Evolutionary conservation across 1,140 invertebrate genomes (phyloP).

Genomic region (Olivierus martensii): DNA sequence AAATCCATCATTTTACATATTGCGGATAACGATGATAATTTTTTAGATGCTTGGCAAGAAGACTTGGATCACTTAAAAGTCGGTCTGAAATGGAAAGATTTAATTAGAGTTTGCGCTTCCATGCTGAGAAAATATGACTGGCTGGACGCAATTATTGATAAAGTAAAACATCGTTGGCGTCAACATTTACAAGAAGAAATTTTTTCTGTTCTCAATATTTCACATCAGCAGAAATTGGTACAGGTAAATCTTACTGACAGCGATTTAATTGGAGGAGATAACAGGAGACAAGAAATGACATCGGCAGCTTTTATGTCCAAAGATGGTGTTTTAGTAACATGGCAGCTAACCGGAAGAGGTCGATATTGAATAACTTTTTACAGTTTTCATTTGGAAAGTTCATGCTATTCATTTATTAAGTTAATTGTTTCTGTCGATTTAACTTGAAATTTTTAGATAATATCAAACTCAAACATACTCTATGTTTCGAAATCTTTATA

Average conservation of each 20-base stretch:
- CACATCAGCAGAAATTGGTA: neutral
- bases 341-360: conserved; percentile 10
- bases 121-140: neutral
- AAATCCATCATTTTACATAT: no score
- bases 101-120: neutral
- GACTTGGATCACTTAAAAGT: neutral
- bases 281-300: conserved; percentile 11
- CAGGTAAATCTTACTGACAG: conserved; percentile 12
- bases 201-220: neutral
- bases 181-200: conserved; percentile 1
- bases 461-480: no score
- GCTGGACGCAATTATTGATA: conserved; percentile 6
- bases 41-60: no score
- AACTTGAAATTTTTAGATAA: no score
- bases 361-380: neutral
- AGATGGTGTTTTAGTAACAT: conserved; percentile 9
- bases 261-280: conserved; percentile 15
- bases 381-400: no score
- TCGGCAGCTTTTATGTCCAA: conserved; percentile 10
- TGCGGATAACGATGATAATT: no score
- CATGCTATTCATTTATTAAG: no score
- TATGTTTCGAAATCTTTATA: no score
- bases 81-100: neutral
- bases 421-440: no score
- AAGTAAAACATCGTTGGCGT: conserved; percentile 1